Conservation (phyloP, 2,113 vertebrate genomes). For the Pitta sordida region DNA sequence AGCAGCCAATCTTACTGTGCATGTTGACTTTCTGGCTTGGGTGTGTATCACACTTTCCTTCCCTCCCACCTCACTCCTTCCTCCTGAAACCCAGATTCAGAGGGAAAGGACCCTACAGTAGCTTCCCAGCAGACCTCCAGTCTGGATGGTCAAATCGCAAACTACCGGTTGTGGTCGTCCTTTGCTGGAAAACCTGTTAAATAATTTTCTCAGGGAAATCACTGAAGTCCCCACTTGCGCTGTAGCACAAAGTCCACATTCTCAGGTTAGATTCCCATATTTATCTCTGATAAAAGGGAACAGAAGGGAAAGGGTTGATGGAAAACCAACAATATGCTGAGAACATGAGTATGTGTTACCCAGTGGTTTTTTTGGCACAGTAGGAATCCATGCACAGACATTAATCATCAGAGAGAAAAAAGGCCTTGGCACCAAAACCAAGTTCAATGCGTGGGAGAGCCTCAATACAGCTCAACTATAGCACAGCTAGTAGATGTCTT, state of each 20-base stretch:
- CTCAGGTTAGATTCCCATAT: not conserved
- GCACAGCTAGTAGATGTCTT: conserved; percentile 49
- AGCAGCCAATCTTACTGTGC: not conserved
- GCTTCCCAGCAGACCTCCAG: not conserved
- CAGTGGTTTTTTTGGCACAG: not conserved
- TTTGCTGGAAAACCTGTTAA: not conserved
- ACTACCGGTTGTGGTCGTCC: not conserved
- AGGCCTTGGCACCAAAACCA: not conserved
- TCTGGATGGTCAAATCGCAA: not conserved
- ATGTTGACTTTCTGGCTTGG: not conserved
- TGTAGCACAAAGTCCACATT: not conserved
- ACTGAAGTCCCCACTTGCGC: not conserved
- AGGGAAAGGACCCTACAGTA: not conserved
- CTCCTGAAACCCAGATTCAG: not conserved
- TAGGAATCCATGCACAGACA: not conserved
- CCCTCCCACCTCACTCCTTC: not conserved
- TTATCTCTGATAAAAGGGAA: not conserved
- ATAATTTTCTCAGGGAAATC: not conserved
- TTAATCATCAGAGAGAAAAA: conserved; percentile 11
- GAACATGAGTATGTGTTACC: not conserved
- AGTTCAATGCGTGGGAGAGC: not conserved
- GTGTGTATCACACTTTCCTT: not conserved
- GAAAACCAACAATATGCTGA: not conserved
- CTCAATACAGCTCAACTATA: conserved; percentile 34
- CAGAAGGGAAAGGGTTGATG: not conserved